These are phyloP conservation scores for Centroberyx gerrardi DNA, from an alignment of 2,797 vertebrate species.

Conservation along the genomic window DNA sequence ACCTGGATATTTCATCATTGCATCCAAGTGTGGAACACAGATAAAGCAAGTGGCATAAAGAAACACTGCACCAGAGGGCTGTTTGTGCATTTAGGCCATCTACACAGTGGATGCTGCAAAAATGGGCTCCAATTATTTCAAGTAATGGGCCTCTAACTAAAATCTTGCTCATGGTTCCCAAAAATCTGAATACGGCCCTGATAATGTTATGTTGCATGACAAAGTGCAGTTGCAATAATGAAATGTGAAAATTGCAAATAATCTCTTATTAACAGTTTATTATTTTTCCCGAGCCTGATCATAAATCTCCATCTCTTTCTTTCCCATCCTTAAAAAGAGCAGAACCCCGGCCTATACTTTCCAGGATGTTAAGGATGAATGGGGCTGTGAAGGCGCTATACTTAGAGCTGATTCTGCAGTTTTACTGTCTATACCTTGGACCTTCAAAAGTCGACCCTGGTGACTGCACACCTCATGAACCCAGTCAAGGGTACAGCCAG, in stretches of 20 bases:
- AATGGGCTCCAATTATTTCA: no score
- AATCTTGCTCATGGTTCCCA: no score
- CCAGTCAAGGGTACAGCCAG: conserved; percentile 71
- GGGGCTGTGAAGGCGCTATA: conserved; percentile 36
- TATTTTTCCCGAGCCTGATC: not conserved
- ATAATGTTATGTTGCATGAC: no score
- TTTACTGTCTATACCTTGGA: conserved; percentile 51
- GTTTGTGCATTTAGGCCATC: conserved; percentile 40
- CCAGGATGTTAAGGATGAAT: conserved; percentile 30
- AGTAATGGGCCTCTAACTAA: no score
- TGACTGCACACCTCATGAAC: conserved; percentile 79
- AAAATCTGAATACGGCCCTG: no score
- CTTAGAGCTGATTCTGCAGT: conserved; percentile 66
- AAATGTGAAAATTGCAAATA: no score
- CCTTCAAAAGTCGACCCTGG: conserved; percentile 67
- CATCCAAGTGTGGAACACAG: not conserved
- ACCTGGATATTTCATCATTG: no score
- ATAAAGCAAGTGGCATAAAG: conserved; percentile 39
- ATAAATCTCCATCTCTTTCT: no score
- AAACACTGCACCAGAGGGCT: conserved; percentile 21
- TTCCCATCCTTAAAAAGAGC: not conserved
- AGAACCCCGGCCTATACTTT: conserved; percentile 2
- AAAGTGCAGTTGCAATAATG: not conserved
- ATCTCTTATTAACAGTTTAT: not conserved
- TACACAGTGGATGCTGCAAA: conserved; percentile 3